phyloP scores from a whole-genome alignment of 2,113 vertebrate species.

The Lepus europaeus region DNA sequence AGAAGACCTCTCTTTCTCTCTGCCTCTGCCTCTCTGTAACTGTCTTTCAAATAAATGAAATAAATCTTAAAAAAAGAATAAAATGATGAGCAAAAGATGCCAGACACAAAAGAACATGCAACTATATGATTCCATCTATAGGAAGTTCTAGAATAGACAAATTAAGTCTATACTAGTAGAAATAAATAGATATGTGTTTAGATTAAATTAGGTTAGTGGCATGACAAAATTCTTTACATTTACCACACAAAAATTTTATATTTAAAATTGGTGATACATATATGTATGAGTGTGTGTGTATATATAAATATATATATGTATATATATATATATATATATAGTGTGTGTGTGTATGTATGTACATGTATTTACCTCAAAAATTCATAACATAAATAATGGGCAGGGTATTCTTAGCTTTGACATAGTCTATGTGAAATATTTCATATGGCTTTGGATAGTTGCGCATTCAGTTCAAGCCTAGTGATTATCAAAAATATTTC shows the following conservation, averaged over 20 bases:
- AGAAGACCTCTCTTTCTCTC: too few species aligned
- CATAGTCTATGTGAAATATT: not conserved
- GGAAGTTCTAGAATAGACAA: not conserved
- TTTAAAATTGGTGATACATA: not conserved
- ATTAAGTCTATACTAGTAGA: not conserved
- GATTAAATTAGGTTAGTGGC: not conserved
- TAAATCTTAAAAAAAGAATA: too few species aligned
- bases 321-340: too few species aligned
- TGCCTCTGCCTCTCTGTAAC: too few species aligned
- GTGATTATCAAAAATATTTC: not conserved
- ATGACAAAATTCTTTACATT: not conserved
- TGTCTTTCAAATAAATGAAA: too few species aligned
- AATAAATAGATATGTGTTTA: not conserved
- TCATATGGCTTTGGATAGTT: not conserved
- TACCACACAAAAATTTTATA: not conserved
- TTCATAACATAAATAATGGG: not conserved
- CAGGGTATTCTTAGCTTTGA: not conserved
- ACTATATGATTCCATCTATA: not conserved
- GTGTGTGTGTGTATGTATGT: too few species aligned
- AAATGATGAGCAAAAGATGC: not conserved
- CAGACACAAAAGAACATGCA: not conserved
- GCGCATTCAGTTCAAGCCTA: not conserved
- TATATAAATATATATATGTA: not conserved
- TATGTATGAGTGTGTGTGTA: not conserved
- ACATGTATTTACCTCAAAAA: not conserved